Base-by-base conservation (phyloP, 1,140 invertebrate species). In the Phortica variegata region DNA sequence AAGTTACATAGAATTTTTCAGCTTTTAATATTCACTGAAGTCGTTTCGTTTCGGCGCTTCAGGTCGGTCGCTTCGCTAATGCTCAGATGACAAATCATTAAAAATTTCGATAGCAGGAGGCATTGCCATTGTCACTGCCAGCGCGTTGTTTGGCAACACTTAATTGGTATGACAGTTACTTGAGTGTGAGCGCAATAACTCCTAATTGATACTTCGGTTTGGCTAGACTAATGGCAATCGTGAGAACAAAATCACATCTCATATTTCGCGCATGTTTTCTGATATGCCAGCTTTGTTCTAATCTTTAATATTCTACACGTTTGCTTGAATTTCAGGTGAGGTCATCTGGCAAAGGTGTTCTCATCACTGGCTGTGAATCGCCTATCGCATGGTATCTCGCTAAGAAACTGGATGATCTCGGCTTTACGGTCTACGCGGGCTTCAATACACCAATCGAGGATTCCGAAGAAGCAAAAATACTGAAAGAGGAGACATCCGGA, bases 361-460 rank as follows among this genome's bases (percentile, higher is more conserved):
- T 93, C 17, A 82, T 93, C 47, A 91, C 90, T n/a, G 90, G 88
- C 41, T 92, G 89, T 77, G 90, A 91, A 77, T 84, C 86, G 19
- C 85, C 85, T 21, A 80, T 91, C 44, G 89, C 88, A 46, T 87
- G 84, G 76, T 84, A 85, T 49, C 77, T 89, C 56, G 88, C 87
- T 7, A 83, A 86, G 56, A 81, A 85, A 54, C 76, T 91, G 40
- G 88, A 91, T 66, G 87, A 89, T 71, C 77, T 90, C 71, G 88
- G 89, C 19, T 90, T 89, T 68, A 88, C 87, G 26, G 87, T 92
- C 10, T 90, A 90, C 60, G 89, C 89, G 42, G 87, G 86, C 40
- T 90, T 90, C 65, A 80, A 81, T 52, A 82, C 78, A 45, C 82
- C 84, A 65, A 77, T 78, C 3, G 85, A 83, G 45, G 85, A 83